A percentile compares a stretch with the other conserved stretches of the same genome.
These are phyloP conservation scores for Galagoides demidoff DNA, from an alignment of 2,797 vertebrate species.

Conservation along the genomic window DNA sequence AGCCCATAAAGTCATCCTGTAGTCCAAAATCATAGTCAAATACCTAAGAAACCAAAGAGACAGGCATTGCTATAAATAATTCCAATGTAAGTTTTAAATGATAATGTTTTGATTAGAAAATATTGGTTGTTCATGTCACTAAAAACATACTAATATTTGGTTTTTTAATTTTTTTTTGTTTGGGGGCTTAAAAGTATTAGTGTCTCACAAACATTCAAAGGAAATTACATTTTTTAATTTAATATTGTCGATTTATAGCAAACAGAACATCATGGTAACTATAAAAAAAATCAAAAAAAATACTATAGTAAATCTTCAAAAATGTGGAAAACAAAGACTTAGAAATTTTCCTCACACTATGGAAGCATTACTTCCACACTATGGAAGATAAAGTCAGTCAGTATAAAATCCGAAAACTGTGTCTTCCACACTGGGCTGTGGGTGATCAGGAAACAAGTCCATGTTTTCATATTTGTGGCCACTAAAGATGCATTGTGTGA, in stretches of 20 bases:
- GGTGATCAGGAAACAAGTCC: not conserved
- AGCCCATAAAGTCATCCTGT: constrained; percentile 99
- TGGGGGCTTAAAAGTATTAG: not conserved
- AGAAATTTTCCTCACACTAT: not conserved
- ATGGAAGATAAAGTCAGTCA: not conserved
- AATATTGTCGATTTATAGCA: constrained; percentile 6
- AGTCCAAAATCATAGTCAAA: constrained; percentile 99
- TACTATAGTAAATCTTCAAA: not conserved
- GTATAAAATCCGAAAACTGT: not conserved
- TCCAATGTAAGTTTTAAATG: not conserved
- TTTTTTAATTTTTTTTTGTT: not conserved
- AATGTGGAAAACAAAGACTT: not conserved
- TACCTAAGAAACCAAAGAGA: constrained; percentile 88
- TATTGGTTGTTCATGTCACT: not conserved
- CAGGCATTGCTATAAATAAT: constrained; percentile 15
- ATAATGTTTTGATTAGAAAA: not conserved
- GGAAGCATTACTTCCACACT: not conserved
- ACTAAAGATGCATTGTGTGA: constrained; percentile 9
- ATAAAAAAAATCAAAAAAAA: constrained; percentile 42
- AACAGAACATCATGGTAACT: not conserved
- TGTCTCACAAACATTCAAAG: constrained; percentile 20
- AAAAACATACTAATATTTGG: not conserved
- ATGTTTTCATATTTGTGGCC: not conserved
- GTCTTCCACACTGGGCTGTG: not conserved
- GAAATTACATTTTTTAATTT: constrained; percentile 21